Evolutionary conservation across 1,140 invertebrate species (phyloP).

Genomic region (Megalonaias nervosa): DNA sequence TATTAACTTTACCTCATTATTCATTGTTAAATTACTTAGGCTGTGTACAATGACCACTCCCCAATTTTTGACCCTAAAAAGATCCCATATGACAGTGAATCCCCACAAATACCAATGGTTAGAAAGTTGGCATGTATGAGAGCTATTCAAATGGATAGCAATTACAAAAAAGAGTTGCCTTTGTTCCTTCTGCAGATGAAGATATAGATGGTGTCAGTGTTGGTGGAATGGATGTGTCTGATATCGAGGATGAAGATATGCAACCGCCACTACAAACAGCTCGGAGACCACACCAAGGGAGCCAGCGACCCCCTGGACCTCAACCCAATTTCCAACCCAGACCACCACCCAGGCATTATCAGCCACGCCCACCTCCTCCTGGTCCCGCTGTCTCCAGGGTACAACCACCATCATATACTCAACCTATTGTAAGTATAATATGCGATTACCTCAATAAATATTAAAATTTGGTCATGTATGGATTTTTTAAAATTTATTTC

Average conservation of each 20-base stretch:
- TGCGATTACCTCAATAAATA: too few species aligned
- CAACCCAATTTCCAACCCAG: slow-evolving; percentile 15
- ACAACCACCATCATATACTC: slow-evolving; percentile 24
- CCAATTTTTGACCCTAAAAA: too few species aligned
- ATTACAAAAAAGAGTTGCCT: slow-evolving; percentile 4
- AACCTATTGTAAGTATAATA: background rate
- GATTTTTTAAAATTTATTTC: too few species aligned
- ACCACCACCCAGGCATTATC: slow-evolving; percentile 13
- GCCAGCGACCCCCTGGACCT: slow-evolving; percentile 35
- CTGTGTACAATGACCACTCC: too few species aligned
- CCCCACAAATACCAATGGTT: too few species aligned
- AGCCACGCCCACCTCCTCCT: slow-evolving; percentile 40
- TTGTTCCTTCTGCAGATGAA: slow-evolving; percentile 36
- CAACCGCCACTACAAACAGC: slow-evolving; percentile 10
- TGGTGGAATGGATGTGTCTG: slow-evolving; percentile 68
- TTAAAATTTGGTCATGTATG: too few species aligned
- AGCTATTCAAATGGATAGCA: background rate
- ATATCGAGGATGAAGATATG: slow-evolving; percentile 54
- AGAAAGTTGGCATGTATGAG: too few species aligned
- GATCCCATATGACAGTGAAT: too few species aligned
- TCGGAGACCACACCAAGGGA: slow-evolving; percentile 6
- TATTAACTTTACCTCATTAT: too few species aligned
- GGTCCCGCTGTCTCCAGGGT: slow-evolving; percentile 6
- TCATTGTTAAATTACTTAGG: too few species aligned
- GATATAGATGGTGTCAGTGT: slow-evolving; percentile 64